Conservation (phyloP, 2,113 vertebrate genomes). For the Tympanuchus pallidicinctus region DNA sequence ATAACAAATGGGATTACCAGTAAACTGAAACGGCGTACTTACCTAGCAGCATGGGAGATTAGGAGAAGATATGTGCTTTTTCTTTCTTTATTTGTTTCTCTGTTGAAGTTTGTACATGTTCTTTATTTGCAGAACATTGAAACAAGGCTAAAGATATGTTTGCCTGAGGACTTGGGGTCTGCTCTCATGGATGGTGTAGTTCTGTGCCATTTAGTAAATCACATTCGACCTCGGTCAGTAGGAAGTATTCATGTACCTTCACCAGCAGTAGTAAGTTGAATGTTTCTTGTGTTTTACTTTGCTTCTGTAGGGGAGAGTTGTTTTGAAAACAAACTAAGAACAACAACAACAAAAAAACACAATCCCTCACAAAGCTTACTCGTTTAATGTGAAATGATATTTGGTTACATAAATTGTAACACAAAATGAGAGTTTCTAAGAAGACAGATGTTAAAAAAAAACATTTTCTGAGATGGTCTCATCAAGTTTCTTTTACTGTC, state of each 20-base stretch:
- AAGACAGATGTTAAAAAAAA: not conserved
- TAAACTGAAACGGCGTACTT: not conserved
- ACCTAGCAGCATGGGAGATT: not conserved
- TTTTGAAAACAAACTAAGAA: not conserved
- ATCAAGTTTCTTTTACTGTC: not conserved
- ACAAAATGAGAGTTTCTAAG: not conserved
- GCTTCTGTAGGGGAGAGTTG: not conserved
- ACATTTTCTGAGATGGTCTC: not conserved
- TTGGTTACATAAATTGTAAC: not conserved
- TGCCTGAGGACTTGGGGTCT: constrained; percentile 88
- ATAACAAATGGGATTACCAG: not conserved
- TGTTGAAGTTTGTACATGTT: not conserved
- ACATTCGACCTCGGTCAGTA: constrained; percentile 90
- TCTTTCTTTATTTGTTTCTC: not conserved
- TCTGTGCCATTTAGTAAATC: constrained; percentile 93
- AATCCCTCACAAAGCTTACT: not conserved
- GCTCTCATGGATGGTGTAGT: constrained; percentile 95
- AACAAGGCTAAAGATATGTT: constrained; percentile 89
- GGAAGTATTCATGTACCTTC: constrained; percentile 94
- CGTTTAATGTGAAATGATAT: not conserved
- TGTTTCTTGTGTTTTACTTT: not conserved
- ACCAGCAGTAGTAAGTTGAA: constrained; percentile 89
- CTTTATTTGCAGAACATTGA: constrained; percentile 87
- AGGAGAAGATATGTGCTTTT: not conserved
- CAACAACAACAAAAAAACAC: too few species aligned